Base-by-base conservation (phyloP, 1,140 invertebrate species). In the Drosophila melanica region DNA sequence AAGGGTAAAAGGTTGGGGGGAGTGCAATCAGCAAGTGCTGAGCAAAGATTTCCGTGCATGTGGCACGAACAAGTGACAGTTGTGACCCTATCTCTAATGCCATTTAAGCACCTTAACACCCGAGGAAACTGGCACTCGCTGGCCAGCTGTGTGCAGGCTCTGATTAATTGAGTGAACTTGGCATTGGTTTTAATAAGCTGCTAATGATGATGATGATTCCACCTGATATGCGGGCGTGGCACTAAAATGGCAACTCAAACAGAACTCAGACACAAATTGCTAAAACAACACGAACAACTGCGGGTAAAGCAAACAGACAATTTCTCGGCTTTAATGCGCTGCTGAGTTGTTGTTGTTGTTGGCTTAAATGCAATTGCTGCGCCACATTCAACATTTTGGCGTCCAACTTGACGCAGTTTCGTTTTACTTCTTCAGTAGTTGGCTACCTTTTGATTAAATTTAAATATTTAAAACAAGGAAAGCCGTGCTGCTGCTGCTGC, bases 111-210 rank as follows among this genome's bases (percentile, higher is more conserved):
- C 64, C 63, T 75, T 53, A 68, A 64, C 27, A 60, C 35, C 64
- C 77, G 75, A 68, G 62, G 66, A 59, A 62, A 55, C 55, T 42
- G 41, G 44, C 37, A 33, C 37, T 55, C 41, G n/a, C n/a, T n/a
- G 10, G 27, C 47, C 41, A 78, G 60, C 59, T 75, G 60, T 60
- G 77, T 72, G 70, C 57, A 33, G 35, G 51, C 27, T 64, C 44
- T 75, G 62, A 67, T 71, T 82, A 82, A 79, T 82, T 79, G 75
- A 75, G 48, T 68, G 53, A 64, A 53, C 35, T 53, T 53, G 27
- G 50, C 47, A 50, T 66, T 70, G 67, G 53, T 14, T 35, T 20
- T 33, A n/a, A n/a, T 5, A 41, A 44, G 59, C 14, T 66, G 75
- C 44, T 59, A 54, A 44, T 37, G 63, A 48, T 42, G 63, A 48